These are phyloP conservation scores for Sparus aurata DNA, from an alignment of 2,797 vertebrate genomes.

Conservation along the genomic window DNA sequence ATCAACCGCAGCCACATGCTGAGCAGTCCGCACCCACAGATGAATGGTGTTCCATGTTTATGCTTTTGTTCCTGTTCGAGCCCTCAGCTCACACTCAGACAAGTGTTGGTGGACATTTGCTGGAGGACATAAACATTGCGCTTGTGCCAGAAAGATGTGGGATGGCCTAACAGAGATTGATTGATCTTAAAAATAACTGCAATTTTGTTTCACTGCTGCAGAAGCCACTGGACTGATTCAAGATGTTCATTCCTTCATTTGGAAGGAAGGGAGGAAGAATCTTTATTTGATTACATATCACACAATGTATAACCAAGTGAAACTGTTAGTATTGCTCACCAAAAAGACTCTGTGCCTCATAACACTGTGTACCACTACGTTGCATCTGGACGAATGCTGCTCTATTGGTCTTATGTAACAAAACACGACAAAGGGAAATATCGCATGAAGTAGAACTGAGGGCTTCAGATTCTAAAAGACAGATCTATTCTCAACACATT, in stretches of 20 bases:
- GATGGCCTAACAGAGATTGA: background rate
- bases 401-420: background rate
- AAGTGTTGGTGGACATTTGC: slow-evolving; percentile 4
- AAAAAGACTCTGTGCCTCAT: too few species aligned
- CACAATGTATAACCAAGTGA: too few species aligned
- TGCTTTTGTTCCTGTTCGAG: slow-evolving; percentile 31
- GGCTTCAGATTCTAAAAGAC: background rate
- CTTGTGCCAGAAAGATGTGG: slow-evolving; percentile 5
- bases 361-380: background rate
- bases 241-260: background rate
- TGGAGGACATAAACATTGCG: slow-evolving; percentile 25
- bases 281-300: too few species aligned
- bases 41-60: slow-evolving; percentile 33
- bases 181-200: slow-evolving; percentile 8
- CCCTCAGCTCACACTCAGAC: background rate
- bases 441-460: background rate
- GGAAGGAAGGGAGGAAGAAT: too few species aligned
- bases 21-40: background rate
- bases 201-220: background rate
- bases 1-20: slow-evolving; percentile 1
- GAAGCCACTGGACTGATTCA: background rate
- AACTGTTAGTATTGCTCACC: background rate
- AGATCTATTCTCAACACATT: background rate
- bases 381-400: background rate
- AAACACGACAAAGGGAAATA: background rate